Base-by-base conservation (phyloP, 2,797 vertebrate genomes). In the Sebastes alutus region DNA sequence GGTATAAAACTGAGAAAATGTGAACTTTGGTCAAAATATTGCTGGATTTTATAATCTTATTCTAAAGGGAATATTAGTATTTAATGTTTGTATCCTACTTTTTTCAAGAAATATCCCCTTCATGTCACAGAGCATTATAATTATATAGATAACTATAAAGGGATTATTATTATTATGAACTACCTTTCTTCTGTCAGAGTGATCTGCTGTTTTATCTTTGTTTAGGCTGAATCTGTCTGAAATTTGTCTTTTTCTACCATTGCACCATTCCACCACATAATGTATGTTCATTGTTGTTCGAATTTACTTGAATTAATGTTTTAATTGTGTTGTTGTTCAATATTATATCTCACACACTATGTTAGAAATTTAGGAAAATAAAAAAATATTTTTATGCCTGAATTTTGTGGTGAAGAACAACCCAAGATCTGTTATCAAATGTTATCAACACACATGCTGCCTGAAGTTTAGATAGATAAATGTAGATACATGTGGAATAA, bases 281-380 rank as follows among this genome's bases (percentile, higher is more conserved):
- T 38, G 4, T 60, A 42, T 69, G 1, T 63, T 32, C 7, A 20
- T 14, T 64, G 56, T 25, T 77, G 58, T 80, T 86, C 8, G 60
- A 18, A 70, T 64, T n/a, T 78, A 90, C 80, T 91, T 91, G 78
- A 89, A 86, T 62, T 77, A 4, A n/a, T 77, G 32, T 67, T 30
- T 55, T 18, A 33, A 81, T 62, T 46, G 4, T 78, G 10, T 56
- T 18, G 8, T 16, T 87, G 35, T 38, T 38, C 49, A 74, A 10
- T 77, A 12, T 72, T 60, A 11, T 35, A 42, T 80, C 12, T 35
- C 29, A 46, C 4, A 16, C 3, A 1, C 3, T 20, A 13, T 35
- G 14, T 62, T n/a, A n/a, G 18, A 65, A 12, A 59, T 74, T 35
- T 60, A 13, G 8, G 3, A 60, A 75, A 84, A 77, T 83, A 72